These are phyloP conservation scores for Ctenochaetus hawaiiensis DNA, from an alignment of 2,797 vertebrate genomes.

Conservation along the genomic window DNA sequence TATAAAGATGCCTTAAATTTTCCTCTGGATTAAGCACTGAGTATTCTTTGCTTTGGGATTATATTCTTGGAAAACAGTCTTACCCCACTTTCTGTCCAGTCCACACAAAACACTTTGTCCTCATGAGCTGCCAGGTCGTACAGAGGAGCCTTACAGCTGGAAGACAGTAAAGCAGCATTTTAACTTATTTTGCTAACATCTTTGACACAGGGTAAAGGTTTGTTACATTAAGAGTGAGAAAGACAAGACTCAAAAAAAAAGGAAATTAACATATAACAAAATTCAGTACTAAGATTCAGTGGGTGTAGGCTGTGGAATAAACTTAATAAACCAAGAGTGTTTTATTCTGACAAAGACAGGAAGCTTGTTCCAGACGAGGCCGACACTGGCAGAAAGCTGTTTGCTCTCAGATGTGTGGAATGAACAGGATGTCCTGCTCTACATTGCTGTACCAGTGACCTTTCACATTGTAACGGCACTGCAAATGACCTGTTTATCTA, in stretches of 20 bases:
- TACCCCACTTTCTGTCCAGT: slow-evolving; percentile 97
- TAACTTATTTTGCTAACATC: not conserved
- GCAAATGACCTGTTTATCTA: not conserved
- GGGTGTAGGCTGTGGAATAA: not conserved
- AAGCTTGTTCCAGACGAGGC: slow-evolving; percentile 29
- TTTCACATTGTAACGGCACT: not conserved
- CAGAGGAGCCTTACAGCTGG: slow-evolving; percentile 95
- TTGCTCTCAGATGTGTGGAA: slow-evolving; percentile 13
- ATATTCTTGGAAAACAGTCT: slow-evolving; percentile 58
- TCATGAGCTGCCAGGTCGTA: slow-evolving; percentile 97
- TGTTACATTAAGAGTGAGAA: not conserved
- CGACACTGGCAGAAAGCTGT: not conserved
- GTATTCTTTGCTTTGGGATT: not conserved
- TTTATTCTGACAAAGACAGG: slow-evolving; percentile 42
- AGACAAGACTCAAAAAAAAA: not conserved
- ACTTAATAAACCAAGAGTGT: not conserved
- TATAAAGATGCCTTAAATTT: not conserved
- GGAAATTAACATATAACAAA: not conserved
- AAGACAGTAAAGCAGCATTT: slow-evolving; percentile 1
- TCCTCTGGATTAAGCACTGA: not conserved
- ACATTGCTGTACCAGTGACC: not conserved
- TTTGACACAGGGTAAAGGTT: not conserved
- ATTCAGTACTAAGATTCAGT: not conserved
- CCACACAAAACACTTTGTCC: slow-evolving; percentile 96
- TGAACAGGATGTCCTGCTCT: slow-evolving; percentile 33